A percentile compares a stretch with the other conserved stretches of the same genome.
These are phyloP conservation scores for Dryoscopus gambensis DNA, from an alignment of 2,113 vertebrate species.

Conservation along the genomic window DNA sequence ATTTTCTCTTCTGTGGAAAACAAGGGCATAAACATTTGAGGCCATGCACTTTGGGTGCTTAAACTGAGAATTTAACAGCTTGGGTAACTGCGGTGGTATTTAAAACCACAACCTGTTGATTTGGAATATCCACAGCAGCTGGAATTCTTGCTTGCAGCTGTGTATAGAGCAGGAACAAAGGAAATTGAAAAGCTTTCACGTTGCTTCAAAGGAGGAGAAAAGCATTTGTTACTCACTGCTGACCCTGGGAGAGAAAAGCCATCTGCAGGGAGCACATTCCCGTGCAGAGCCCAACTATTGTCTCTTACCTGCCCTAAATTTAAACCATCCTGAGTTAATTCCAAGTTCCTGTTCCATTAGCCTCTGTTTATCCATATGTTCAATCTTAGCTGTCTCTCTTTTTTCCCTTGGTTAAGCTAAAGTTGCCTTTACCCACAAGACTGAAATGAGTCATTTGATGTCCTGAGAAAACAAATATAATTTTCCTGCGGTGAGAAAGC, in stretches of 20 bases:
- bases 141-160: constrained; percentile 32
- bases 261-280: constrained; percentile 31
- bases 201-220: constrained; percentile 35
- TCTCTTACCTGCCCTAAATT: constrained; percentile 55
- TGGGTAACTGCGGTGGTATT: not conserved
- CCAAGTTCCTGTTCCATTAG: constrained; percentile 50
- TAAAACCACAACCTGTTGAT: constrained; percentile 46
- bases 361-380: constrained; percentile 53
- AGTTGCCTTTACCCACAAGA: constrained; percentile 49
- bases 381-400: not conserved
- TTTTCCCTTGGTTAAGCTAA: constrained; percentile 28
- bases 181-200: constrained; percentile 24
- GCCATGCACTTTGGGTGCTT: not conserved
- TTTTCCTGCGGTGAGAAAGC: constrained; percentile 65
- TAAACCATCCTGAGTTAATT: constrained; percentile 30
- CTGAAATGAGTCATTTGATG: constrained; percentile 60
- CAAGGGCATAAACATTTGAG: not conserved
- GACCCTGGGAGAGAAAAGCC: constrained; percentile 25
- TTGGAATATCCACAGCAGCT: constrained; percentile 29
- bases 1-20: not conserved
- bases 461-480: constrained; percentile 67
- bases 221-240: constrained; percentile 37
- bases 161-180: constrained; percentile 38
- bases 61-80: not conserved
- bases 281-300: not conserved